Evolutionary conservation across 2,113 vertebrate genomes (phyloP).

Genomic region (Vimba vimba): DNA sequence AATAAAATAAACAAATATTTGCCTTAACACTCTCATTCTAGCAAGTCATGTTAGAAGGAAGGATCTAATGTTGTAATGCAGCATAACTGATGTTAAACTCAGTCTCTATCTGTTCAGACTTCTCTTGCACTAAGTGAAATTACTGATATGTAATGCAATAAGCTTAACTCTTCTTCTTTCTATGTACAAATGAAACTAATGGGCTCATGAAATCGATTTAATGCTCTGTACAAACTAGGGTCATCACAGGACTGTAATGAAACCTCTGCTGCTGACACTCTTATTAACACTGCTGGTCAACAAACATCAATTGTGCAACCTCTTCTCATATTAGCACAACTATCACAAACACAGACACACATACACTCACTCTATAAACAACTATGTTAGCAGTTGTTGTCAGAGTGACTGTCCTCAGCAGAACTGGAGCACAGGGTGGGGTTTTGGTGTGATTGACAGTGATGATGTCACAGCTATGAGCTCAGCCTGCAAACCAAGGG

Average conservation of each 20-base stretch:
- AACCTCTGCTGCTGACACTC: slow-evolving; percentile 40
- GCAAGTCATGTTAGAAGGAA: neutral
- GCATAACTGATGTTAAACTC: neutral
- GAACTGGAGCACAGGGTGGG: slow-evolving; percentile 20
- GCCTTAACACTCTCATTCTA: neutral
- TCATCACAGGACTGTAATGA: slow-evolving; percentile 22
- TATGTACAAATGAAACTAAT: slow-evolving; percentile 38
- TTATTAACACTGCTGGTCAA: slow-evolving; percentile 17
- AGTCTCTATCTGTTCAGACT: neutral
- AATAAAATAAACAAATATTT: neutral
- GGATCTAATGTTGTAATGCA: neutral
- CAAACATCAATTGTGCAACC: slow-evolving; percentile 1
- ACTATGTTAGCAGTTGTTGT: neutral
- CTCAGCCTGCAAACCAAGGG: slow-evolving; percentile 61
- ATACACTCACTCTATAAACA: neutral
- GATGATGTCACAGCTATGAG: slow-evolving; percentile 60
- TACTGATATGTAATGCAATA: slow-evolving; percentile 55
- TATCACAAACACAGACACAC: neutral
- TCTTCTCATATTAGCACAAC: neutral
- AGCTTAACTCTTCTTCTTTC: slow-evolving; percentile 25
- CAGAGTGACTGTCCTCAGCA: slow-evolving; percentile 3
- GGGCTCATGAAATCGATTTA: slow-evolving; percentile 63
- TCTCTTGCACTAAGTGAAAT: neutral
- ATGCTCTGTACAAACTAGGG: slow-evolving; percentile 30
- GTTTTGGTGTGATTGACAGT: slow-evolving; percentile 63